These are phyloP conservation scores for Brachyptera risi DNA, from an alignment of 2,888 invertebrate species.

Conservation along the genomic window DNA sequence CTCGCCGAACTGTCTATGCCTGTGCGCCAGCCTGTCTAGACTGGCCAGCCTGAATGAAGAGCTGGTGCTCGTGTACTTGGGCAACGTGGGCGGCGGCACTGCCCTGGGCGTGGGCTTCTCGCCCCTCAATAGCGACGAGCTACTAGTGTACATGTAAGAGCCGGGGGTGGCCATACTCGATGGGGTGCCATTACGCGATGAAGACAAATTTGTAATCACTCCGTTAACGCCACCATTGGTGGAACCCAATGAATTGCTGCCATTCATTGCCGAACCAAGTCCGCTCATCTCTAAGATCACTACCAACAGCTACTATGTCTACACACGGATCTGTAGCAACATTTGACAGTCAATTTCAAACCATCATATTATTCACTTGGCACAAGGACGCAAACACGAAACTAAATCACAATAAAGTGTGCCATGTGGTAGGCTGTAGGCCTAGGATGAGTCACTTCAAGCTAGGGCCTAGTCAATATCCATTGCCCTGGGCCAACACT, in stretches of 20 bases:
- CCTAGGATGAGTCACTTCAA: no score
- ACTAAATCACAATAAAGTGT: no score
- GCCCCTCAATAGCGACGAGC: constrained; percentile 32
- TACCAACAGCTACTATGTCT: no score
- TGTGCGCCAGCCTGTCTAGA: constrained; percentile 74
- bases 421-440: no score
- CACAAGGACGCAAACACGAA: no score
- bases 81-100: constrained; percentile 70
- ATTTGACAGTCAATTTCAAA: no score
- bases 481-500: no score
- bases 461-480: no score
- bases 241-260: not conserved
- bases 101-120: constrained; percentile 31
- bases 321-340: no score
- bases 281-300: constrained; percentile 11
- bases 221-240: constrained; percentile 20
- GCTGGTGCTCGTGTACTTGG: constrained; percentile 73
- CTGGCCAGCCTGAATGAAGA: constrained; percentile 70
- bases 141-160: constrained; percentile 36
- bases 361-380: no score
- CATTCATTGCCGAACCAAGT: not conserved
- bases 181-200: constrained; percentile 17
- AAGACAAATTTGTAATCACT: constrained; percentile 26
- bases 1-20: constrained; percentile 76
- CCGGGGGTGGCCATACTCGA: constrained; percentile 32